Percentiles rank a stretch among this genome's conserved stretches.
Conservation (phyloP, 35 echinoderm and acorn worm genomes). For the Apostichopus parvimensis region DNA sequence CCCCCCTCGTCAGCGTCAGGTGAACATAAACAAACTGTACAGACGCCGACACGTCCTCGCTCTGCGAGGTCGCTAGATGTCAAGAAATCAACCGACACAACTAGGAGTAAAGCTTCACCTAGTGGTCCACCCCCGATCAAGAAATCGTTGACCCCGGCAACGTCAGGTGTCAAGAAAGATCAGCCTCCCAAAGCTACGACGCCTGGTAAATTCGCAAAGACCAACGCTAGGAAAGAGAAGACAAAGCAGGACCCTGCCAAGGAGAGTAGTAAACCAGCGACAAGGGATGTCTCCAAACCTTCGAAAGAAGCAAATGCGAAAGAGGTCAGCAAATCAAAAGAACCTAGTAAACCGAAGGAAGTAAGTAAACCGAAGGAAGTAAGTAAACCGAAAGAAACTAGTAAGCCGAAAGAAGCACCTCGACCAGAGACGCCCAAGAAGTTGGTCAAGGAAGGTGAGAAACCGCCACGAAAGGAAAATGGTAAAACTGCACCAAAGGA, state of each 20-base stretch:
- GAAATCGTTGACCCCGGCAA: slow-evolving; percentile 44
- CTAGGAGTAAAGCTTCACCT: slow-evolving; percentile 37
- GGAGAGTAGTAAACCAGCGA: slow-evolving; percentile 22
- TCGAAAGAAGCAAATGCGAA: neutral
- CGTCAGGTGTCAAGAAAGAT: neutral
- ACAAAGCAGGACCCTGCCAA: neutral
- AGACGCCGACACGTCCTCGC: slow-evolving; percentile 27
- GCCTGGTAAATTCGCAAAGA: slow-evolving; percentile 12
- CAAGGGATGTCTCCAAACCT: slow-evolving; percentile 8
- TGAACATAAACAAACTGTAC: neutral
- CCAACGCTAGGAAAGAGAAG: slow-evolving; percentile 41
- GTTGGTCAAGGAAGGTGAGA: slow-evolving; percentile 19
- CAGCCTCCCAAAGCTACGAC: slow-evolving; percentile 32
- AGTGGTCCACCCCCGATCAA: slow-evolving; percentile 58
- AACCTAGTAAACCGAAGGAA: slow-evolving; percentile 12
- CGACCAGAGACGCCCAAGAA: slow-evolving; percentile 37
- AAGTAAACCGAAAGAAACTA: slow-evolving; percentile 2
- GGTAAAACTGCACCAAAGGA: neutral
- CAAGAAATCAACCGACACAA: slow-evolving; percentile 1
- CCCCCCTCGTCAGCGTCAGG: slow-evolving; percentile 42
- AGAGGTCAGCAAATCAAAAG: neutral
- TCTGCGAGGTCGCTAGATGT: neutral
- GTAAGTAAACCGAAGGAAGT: slow-evolving; percentile 29
- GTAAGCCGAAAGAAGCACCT: slow-evolving; percentile 7
- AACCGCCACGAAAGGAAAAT: slow-evolving; percentile 10